These are phyloP conservation scores for Quadroppia sp. DNA, from an alignment of 2,888 invertebrate genomes.

Conservation along the genomic window DNA sequence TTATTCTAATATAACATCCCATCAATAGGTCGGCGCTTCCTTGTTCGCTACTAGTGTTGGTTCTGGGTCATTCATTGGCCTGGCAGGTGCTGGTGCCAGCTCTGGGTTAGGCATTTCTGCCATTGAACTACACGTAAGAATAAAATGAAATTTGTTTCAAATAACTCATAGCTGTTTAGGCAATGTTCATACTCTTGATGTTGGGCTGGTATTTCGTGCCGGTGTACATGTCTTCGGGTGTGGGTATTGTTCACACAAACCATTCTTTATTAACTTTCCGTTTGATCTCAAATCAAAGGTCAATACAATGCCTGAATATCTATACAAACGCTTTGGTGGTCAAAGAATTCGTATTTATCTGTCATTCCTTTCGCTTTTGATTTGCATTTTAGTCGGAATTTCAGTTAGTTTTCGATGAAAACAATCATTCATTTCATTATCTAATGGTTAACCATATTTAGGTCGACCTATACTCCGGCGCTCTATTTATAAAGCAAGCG, in stretches of 20 bases:
- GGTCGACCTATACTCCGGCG: conserved; percentile 59
- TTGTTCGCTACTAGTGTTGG: conserved; percentile 56
- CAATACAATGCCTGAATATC: conserved; percentile 60
- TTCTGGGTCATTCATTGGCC: conserved; percentile 56
- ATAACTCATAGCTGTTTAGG: conserved; percentile 51
- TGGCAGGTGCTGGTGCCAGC: conserved; percentile 55
- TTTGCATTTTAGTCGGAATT: conserved; percentile 59
- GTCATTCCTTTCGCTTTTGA: conserved; percentile 57
- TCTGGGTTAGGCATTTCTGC: conserved; percentile 54
- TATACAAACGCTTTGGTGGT: conserved; percentile 57
- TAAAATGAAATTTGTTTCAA: conserved; percentile 37
- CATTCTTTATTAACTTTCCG: background rate
- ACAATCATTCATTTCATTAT: conserved; percentile 14
- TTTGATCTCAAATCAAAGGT: conserved; percentile 50
- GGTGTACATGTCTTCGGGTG: conserved; percentile 57
- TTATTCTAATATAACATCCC: background rate
- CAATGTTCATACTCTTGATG: conserved; percentile 56
- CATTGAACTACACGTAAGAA: conserved; percentile 54
- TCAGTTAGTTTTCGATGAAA: conserved; percentile 53
- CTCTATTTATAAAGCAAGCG: conserved; percentile 57
- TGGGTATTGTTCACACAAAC: conserved; percentile 47
- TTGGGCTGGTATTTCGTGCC: conserved; percentile 59
- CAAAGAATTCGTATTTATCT: conserved; percentile 58
- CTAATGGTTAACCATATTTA: conserved; percentile 46
- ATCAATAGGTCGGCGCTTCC: conserved; percentile 54